Base-by-base conservation (phyloP, 2,888 invertebrate species). In the Epirrita christyi region DNA sequence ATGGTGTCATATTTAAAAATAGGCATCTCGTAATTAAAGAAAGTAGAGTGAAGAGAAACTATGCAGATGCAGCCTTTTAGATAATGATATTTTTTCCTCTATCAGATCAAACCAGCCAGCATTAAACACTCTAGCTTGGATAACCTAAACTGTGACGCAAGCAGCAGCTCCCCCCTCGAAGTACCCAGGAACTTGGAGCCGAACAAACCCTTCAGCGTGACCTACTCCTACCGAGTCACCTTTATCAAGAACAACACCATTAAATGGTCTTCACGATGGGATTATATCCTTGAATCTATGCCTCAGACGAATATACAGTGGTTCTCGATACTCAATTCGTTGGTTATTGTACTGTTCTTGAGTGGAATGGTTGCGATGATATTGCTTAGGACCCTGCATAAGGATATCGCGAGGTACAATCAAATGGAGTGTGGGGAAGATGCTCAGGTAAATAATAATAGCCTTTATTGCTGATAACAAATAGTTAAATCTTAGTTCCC, bases 341-440 rank as follows among this genome's bases (percentile, higher is more conserved):
- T 99, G 72, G 98, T 99, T 55, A 99, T 99, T 75, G 98, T 98
- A 1, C 90, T 98, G 32, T 99, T 99, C 89, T 92, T 99, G 14
- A 98, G 98, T 68, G 99, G 99, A 68, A 99, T 99, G 99, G 98
- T 99, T 11, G 99, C 99, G 28, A 99, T 99, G 99, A 99, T 99
- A 76, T 94, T 99, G 87, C 88, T 99, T 68, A 93, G 99, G 62
- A 99, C 99, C 0, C 92, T 99, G 60, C 99, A 99, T 84, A 98
- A 99, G 84, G 99, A 99, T 88, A 99, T 99, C 73, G 99, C 99
- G 4, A 94, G 99, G 71, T 99, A 99, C 84, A 99, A 99, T 88
- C 98, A 99, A 93, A 96, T 96, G 93, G 96, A 96, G 74, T 96
- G 96, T 69, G 96, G 96, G 7, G 96, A 96, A 85, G 96, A 96